phyloP scores from a whole-genome alignment of 2,113 vertebrate genomes.

The Trogon surrucura region DNA sequence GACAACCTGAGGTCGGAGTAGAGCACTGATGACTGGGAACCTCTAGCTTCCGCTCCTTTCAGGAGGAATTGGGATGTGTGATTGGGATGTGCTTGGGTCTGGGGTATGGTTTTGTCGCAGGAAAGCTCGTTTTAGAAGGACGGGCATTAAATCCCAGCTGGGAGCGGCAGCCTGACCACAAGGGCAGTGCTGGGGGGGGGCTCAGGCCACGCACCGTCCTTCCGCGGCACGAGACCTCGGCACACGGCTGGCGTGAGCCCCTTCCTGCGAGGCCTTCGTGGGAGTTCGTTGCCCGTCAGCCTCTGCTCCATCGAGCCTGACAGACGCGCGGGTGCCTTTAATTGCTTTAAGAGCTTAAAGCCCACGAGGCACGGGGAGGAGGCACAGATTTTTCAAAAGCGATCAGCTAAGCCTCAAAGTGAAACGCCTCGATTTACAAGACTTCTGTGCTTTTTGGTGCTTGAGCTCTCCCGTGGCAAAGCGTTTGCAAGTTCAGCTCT shows the following conservation, averaged over 20 bases:
- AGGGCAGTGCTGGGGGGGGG: background rate
- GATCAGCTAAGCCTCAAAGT: no score
- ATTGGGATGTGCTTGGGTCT: background rate
- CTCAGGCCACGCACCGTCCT: background rate
- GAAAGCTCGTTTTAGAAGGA: background rate
- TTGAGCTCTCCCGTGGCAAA: background rate
- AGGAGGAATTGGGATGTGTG: no score
- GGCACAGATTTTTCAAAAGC: background rate
- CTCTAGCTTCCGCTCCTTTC: background rate
- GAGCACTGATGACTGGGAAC: background rate
- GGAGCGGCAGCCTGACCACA: background rate
- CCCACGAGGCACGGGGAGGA: background rate
- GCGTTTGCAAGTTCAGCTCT: background rate
- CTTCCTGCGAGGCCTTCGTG: background rate
- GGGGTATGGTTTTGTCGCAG: background rate
- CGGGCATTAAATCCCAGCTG: background rate
- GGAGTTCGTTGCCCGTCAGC: fast-evolving
- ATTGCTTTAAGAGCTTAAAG: background rate
- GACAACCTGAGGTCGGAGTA: background rate
- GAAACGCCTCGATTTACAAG: background rate
- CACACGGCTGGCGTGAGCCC: fast-evolving
- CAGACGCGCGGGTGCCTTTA: background rate
- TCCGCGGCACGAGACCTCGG: fast-evolving
- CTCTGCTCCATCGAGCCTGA: background rate
- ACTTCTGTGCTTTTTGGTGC: background rate